Percentiles rank a stretch among this genome's conserved stretches.
Conservation (phyloP, 2,888 invertebrate genomes). For the Pycnomerus fuliginosus region DNA sequence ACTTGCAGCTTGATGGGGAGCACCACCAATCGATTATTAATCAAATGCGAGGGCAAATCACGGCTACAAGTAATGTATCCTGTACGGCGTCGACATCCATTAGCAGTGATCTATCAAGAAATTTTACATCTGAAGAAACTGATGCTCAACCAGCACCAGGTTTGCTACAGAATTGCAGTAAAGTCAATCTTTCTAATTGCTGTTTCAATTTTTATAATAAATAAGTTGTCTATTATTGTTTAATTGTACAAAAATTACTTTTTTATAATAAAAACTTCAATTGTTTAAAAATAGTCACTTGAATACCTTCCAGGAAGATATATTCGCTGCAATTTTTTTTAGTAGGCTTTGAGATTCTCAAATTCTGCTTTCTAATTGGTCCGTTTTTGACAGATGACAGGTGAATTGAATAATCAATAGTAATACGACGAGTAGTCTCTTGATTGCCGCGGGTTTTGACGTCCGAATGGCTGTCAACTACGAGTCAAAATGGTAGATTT, state of each 20-base stretch:
- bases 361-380: neutral
- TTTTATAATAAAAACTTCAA: neutral
- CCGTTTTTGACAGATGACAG: slow-evolving; percentile 1
- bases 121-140: neutral
- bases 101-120: neutral
- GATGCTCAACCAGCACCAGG: neutral
- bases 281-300: slow-evolving; percentile 3
- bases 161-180: neutral
- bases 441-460: no score
- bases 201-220: neutral
- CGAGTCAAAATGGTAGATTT: no score
- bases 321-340: slow-evolving; percentile 1
- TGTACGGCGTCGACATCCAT: neutral
- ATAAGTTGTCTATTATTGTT: neutral
- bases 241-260: neutral
- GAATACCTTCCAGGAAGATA: no score
- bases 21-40: slow-evolving; percentile 1
- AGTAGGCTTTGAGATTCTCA: neutral
- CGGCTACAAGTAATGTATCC: neutral
- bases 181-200: neutral
- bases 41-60: slow-evolving; percentile 1
- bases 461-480: no score
- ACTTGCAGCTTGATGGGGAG: slow-evolving; percentile 1
- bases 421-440: no score
- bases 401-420: slow-evolving; percentile 1